Conservation (phyloP, 2,113 vertebrate genomes). For the Chamaea fasciata region DNA sequence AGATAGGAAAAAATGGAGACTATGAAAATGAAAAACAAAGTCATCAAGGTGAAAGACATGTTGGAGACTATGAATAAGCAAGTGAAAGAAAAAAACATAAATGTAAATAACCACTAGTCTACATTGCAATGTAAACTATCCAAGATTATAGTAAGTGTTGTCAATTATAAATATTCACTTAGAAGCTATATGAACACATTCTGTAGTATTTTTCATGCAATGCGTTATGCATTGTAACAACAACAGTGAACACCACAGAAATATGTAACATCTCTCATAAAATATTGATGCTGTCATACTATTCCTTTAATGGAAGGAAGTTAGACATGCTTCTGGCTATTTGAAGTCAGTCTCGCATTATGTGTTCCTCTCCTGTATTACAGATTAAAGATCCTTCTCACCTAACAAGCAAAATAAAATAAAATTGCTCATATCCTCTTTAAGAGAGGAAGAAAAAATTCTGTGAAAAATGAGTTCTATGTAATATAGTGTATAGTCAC, state of each 20-base stretch:
- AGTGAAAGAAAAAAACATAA: not conserved
- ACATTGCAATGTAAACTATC: not conserved
- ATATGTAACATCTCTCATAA: not conserved
- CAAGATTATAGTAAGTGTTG: not conserved
- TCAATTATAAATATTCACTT: not conserved
- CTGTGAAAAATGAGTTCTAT: not conserved
- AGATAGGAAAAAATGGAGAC: slow-evolving; percentile 10
- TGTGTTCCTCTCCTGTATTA: not conserved
- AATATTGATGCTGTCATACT: not conserved
- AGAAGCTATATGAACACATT: not conserved
- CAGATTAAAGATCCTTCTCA: not conserved
- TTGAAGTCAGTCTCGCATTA: not conserved
- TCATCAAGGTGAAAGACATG: slow-evolving; percentile 20
- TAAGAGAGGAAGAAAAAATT: not conserved
- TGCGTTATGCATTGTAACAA: not conserved
- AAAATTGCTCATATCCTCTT: not conserved
- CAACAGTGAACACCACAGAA: not conserved
- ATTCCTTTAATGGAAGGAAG: slow-evolving; percentile 3
- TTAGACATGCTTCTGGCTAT: not conserved
- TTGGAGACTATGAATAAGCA: slow-evolving; percentile 13
- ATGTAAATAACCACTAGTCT: not conserved
- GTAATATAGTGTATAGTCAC: not conserved
- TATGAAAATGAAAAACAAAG: not conserved
- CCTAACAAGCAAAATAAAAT: not conserved
- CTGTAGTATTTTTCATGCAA: not conserved